phyloP scores from a whole-genome alignment of 2,797 vertebrate species.

The Myotis planiceps region DNA sequence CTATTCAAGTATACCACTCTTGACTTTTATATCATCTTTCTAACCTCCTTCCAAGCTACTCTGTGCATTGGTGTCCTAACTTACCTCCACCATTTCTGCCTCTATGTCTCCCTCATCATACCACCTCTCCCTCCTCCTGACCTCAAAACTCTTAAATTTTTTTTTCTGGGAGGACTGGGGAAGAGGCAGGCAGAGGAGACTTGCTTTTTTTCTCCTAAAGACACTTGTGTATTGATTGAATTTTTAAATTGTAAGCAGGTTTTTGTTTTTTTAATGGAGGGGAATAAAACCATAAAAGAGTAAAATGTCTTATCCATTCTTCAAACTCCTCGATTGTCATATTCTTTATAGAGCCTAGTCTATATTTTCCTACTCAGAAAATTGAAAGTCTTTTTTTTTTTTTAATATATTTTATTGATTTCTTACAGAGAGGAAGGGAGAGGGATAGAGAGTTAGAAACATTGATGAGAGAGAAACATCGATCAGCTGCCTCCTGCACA shows the following conservation, averaged over 20 bases:
- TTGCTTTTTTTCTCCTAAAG: background rate
- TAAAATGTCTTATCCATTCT: background rate
- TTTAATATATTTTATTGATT: too few species aligned
- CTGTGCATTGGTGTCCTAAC: background rate
- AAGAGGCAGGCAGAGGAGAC: background rate
- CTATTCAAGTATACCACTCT: background rate
- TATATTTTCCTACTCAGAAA: background rate
- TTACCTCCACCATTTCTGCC: background rate
- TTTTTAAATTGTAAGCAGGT: background rate
- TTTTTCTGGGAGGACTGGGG: background rate
- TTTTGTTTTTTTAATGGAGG: background rate
- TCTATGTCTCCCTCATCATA: background rate
- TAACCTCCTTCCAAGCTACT: background rate
- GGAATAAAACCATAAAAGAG: background rate
- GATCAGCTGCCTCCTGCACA: too few species aligned
- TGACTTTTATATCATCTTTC: background rate
- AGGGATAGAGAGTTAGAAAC: too few species aligned
- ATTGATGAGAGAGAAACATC: too few species aligned
- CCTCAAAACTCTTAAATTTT: background rate
- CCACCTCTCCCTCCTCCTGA: background rate
- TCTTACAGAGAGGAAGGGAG: too few species aligned
- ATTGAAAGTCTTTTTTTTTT: background rate
- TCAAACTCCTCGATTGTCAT: background rate
- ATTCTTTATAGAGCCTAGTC: background rate
- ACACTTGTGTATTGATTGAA: background rate